Base-by-base conservation (phyloP, 1,140 invertebrate species). In the Antheraea pernyi region DNA sequence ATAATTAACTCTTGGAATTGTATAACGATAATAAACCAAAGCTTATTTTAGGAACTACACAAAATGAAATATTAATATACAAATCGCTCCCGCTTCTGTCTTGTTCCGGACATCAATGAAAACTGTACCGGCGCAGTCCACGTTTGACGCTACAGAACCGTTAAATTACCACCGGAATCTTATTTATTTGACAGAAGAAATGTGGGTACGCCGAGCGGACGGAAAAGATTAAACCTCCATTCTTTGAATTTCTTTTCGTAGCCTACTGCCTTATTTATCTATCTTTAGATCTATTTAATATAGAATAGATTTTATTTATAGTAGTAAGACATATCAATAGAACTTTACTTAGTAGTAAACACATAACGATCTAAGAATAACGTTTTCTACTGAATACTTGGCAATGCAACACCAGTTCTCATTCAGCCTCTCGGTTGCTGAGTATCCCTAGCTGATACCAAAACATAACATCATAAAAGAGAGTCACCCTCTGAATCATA, bases 81-180 rank as follows among this genome's bases (percentile, higher is more conserved):
- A 7, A 18, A 16, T 2, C 19, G 22, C 19, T 16, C n/a, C 7
- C 3, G 18, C 22, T 19, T 7, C 0, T 58, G 7, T 16, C 11
- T 37, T 59, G 19, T 16, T 59, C 19, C 36, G 59, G 60, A 42
- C 58, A 30, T 61, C 46, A 59, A 36, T 46, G 70, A 72, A 71
- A 69, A 68, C 58, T 67, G 64, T 70, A 71, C 68, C 70, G 67
- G 62, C 69, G 71, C 72, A 66, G 70, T 74, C 69, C 70, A 73
- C 75, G 63, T 74, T 77, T 74, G 72, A 74, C 70, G 72, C 70
- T 46, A 64, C 61, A 70, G 69, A 59, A 69, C 75, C 72, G 72
- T 77, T 77, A 77, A 77, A 77, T 77, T 74, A 74, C 75, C 68
- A 68, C 59, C 59, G 75, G 75, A 68, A 73, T 73, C 69, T 73